Base-by-base conservation (phyloP, 2,888 invertebrate genomes). In the Biston stratarius region DNA sequence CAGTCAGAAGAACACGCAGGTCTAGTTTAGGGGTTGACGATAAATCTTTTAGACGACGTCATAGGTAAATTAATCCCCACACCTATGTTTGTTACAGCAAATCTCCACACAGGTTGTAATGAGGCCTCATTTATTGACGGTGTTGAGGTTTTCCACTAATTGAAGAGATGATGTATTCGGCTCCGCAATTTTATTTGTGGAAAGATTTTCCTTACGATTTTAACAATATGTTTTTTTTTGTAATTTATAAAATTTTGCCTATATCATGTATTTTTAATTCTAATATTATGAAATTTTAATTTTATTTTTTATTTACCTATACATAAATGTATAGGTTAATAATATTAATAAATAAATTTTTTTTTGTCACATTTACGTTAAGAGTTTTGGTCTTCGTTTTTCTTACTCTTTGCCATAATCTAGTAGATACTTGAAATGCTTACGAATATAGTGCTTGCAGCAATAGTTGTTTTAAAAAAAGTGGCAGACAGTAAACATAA, bases 41-140 rank as follows among this genome's bases (percentile, higher is more conserved):
- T n/a, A n/a, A n/a, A n/a, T n/a, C n/a, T n/a, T n/a, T n/a, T n/a
- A n/a, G n/a, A n/a, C n/a, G n/a, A n/a, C n/a, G n/a, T n/a, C n/a
- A n/a, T n/a, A n/a, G n/a, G n/a, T n/a, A n/a, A n/a, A n/a, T n/a
- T n/a, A n/a, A n/a, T n/a, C n/a, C n/a, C n/a, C n/a, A n/a, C n/a
- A n/a, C 62, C 61, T 51, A 69, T 72, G 67, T 61, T 69, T 67
- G 38, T 38, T 61, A 51, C 15, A 33, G 42, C 55, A 61, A 61
- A 15, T 38, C 63, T 24, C 47, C 33, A 10, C 56, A 60, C 56
- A 60, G 56, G 61, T 49, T 6, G 49, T 44, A 51, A 56, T 15
- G 44, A 38, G 38, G 33, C 36, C 12, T 24, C 0, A n/a, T n/a
- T 55, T 49, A 49, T 51, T n/a, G 48, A 42, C 36, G 47, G 47